A percentile compares a stretch with the other conserved stretches of the same genome.
Conservation (phyloP, 2,888 invertebrate genomes). For the Hydriomena furcata region DNA sequence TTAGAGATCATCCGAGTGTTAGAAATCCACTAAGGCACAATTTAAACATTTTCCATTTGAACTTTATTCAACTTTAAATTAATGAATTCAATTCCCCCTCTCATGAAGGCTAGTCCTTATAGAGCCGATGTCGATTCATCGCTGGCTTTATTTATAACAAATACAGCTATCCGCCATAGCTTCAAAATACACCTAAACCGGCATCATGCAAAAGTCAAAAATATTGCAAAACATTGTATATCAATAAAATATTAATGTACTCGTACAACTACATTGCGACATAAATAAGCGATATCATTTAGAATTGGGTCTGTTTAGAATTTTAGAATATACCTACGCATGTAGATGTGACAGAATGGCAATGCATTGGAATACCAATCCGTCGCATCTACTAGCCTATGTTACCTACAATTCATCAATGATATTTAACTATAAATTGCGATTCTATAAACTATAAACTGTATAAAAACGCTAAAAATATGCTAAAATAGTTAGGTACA, state of each 20-base stretch:
- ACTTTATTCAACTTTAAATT: slow-evolving; percentile 75
- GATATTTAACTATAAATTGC: no score
- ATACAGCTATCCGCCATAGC: slow-evolving; percentile 19
- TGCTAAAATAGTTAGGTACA: slow-evolving; percentile 9
- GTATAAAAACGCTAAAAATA: no score
- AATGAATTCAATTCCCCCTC: slow-evolving; percentile 68
- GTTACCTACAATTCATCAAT: not conserved
- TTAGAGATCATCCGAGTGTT: slow-evolving; percentile 52
- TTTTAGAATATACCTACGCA: slow-evolving; percentile 28
- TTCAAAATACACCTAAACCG: slow-evolving; percentile 34
- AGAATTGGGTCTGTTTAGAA: slow-evolving; percentile 46
- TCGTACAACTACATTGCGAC: slow-evolving; percentile 33
- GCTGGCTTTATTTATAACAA: not conserved
- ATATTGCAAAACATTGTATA: slow-evolving; percentile 47
- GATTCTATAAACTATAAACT: slow-evolving; percentile 10
- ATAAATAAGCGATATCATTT: slow-evolving; percentile 41
- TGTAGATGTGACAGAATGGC: no score
- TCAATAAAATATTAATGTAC: slow-evolving; percentile 41
- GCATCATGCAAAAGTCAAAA: slow-evolving; percentile 41
- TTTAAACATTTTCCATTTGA: slow-evolving; percentile 78
- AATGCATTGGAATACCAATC: not conserved
- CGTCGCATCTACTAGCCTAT: slow-evolving; percentile 8
- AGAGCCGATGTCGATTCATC: not conserved
- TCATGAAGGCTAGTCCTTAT: slow-evolving; percentile 2
- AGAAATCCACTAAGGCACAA: slow-evolving; percentile 81